phyloP scores from a whole-genome alignment of 2,888 invertebrate genomes.

The Eueremaeus valkanovi region DNA sequence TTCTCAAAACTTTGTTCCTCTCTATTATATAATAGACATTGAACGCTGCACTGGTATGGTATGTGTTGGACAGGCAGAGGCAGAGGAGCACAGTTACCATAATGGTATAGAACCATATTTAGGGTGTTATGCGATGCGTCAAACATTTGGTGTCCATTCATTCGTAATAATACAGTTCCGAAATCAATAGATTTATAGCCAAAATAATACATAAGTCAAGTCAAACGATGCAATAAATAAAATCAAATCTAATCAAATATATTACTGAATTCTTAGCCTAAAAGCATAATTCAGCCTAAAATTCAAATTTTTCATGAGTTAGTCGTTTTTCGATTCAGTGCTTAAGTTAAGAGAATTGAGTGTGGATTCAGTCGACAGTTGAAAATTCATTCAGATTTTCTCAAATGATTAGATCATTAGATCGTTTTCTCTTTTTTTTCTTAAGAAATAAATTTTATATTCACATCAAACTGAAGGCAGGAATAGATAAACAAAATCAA shows the following conservation, averaged over 20 bases:
- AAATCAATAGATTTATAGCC: constrained; percentile 17
- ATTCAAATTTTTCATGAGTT: not conserved
- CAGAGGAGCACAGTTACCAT: not conserved
- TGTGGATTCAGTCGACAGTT: too few relatives aligned
- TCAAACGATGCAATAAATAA: not conserved
- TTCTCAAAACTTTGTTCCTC: not conserved
- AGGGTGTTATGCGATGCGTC: constrained; percentile 2
- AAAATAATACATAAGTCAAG: constrained; percentile 5
- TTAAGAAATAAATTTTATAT: too few relatives aligned
- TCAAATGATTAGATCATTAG: too few relatives aligned
- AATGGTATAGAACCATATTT: not conserved
- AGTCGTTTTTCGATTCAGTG: too few relatives aligned
- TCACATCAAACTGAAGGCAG: too few relatives aligned
- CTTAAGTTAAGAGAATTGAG: too few relatives aligned
- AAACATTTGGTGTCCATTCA: not conserved
- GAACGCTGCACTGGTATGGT: not conserved
- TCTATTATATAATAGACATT: not conserved
- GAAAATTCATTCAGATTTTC: too few relatives aligned
- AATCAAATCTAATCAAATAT: not conserved
- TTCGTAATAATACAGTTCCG: constrained; percentile 16
- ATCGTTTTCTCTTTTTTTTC: too few relatives aligned
- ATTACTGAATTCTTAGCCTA: not conserved
- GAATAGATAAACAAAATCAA: too few relatives aligned
- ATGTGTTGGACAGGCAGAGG: not conserved
- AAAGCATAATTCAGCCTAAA: not conserved